Base-by-base conservation (phyloP, 2,888 invertebrate species). In the Stenodera caucasica region DNA sequence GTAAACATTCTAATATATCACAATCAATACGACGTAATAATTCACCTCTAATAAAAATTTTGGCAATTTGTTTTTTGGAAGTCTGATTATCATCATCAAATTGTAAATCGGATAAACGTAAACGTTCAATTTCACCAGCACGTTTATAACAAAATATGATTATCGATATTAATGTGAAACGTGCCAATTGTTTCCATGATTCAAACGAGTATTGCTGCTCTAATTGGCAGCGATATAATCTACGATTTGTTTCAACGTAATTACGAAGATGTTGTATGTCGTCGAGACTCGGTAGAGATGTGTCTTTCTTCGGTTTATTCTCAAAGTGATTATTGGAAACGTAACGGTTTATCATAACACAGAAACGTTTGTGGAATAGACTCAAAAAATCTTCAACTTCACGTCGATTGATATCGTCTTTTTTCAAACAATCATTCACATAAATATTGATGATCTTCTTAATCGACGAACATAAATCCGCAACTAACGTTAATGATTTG, bases 61-160 rank as follows among this genome's bases (percentile, higher is more conserved):
- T 21, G 4, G 21, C 11, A 21, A 45, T 18, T 12, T 45, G 11
- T 2, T 45, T 45, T 45, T 18, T 45, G 11, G 21, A 2, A 12
- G 6, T 21, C 21, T 18, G 4, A 15, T 37, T 12, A 32, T 32
- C 12, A 32, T 32, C 14, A 15, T 35, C 7, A 18, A 21, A 45
- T 15, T 45, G 45, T 12, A 45, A 12, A 18, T 45, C 45, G 18
- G 45, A 45, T 45, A 45, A 12, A 45, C 45, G 45, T 45, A 45
- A 45, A 45, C 45, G 45, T 45, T 45, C 45, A 3, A 45, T 12
- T 45, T 45, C 45, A 21, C 45, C 45, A 12, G 45, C 45, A 21
- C 45, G 45, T 45, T 45, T 45, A 11, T 11, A 45, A 45, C 45
- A 18, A 3, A 45, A 45, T 45, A 45, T 11, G 4, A 45, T 18